A percentile compares a stretch with the other conserved stretches of the same genome.
Conservation (phyloP, 1,140 invertebrate genomes). For the Zaprionus ornatus region DNA sequence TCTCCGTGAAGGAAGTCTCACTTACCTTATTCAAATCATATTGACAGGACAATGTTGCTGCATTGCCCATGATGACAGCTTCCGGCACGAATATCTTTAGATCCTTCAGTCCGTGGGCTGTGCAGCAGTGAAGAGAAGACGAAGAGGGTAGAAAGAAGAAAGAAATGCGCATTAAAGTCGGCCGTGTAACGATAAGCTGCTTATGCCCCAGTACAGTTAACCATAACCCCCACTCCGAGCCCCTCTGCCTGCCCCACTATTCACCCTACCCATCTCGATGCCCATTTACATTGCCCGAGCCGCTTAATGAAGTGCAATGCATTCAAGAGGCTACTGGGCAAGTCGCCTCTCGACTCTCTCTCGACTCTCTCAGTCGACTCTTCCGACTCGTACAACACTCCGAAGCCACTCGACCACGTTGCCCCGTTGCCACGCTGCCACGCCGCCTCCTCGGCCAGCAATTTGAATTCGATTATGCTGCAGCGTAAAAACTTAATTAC, state of each 20-base stretch:
- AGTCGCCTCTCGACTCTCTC: background rate
- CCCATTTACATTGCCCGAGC: background rate
- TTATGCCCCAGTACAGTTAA: conserved; percentile 27
- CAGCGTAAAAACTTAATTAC: conserved; percentile 71
- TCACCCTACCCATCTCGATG: background rate
- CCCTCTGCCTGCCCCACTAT: background rate
- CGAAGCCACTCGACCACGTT: background rate
- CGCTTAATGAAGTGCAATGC: conserved; percentile 34
- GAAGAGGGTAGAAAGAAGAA: conserved; percentile 9
- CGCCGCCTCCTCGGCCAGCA: conserved; percentile 7
- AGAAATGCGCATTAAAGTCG: conserved; percentile 36
- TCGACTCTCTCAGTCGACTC: too few relatives aligned
- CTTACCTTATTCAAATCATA: conserved; percentile 90
- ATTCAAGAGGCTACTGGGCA: conserved; percentile 8
- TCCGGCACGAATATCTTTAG: conserved; percentile 90
- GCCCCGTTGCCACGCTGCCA: too few relatives aligned
- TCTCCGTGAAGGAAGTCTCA: conserved; percentile 49
- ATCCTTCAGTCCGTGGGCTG: conserved; percentile 86
- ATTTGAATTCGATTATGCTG: conserved; percentile 66
- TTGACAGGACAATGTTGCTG: conserved; percentile 89
- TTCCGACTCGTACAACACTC: too few relatives aligned
- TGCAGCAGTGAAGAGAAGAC: background rate
- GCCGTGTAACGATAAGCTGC: conserved; percentile 41
- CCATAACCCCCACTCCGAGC: background rate
- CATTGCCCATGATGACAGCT: conserved; percentile 89